Evolutionary conservation across 37 sponge, comb jelly and placozoan genomes (phyloP), one percentile per base, ranked within the genome.

Genomic region (Tethya wilhelma): DNA sequence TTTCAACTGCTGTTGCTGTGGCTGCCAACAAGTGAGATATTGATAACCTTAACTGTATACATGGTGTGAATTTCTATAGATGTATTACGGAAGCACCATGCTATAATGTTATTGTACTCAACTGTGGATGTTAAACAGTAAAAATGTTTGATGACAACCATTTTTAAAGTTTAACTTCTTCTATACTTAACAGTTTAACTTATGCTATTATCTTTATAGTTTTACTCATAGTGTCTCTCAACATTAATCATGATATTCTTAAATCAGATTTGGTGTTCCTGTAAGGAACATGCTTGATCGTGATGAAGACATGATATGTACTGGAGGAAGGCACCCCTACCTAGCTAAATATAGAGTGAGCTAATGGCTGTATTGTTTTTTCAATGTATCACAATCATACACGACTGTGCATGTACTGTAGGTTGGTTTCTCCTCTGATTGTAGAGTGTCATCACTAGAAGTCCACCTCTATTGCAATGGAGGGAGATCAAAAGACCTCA

Each of bases 11-110:
- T 9, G 32, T 84, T 56, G 96, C 93, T 32, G 82, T 95, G 26
- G 96, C 93, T 56, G 96, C 96, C 28, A 68, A 91, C 71, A 95
- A 88, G 96, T 88, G 22, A 87, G 89, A n/a, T n/a, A n/a, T n/a
- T 40, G 20, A 8, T 1, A 25, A 39, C 49, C n/a, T 44, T 38
- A 6, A 19, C 2, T 28, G 17, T 58, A 9, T 4, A 14, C 14
- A 9, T 58, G 59, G n/a, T n/a, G n/a, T n/a, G n/a, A n/a, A n/a
- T n/a, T n/a, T n/a, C n/a, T n/a, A n/a, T n/a, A n/a, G n/a, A n/a
- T n/a, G n/a, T n/a, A n/a, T n/a, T n/a, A n/a, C n/a, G n/a, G n/a
- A n/a, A n/a, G n/a, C n/a, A n/a, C n/a, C n/a, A n/a, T n/a, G n/a
- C n/a, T n/a, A n/a, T n/a, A n/a, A n/a, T n/a, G n/a, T n/a, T n/a